These are phyloP conservation scores for Rhynchonycteris naso DNA, from an alignment of 2,797 vertebrate species.

Conservation along the genomic window DNA sequence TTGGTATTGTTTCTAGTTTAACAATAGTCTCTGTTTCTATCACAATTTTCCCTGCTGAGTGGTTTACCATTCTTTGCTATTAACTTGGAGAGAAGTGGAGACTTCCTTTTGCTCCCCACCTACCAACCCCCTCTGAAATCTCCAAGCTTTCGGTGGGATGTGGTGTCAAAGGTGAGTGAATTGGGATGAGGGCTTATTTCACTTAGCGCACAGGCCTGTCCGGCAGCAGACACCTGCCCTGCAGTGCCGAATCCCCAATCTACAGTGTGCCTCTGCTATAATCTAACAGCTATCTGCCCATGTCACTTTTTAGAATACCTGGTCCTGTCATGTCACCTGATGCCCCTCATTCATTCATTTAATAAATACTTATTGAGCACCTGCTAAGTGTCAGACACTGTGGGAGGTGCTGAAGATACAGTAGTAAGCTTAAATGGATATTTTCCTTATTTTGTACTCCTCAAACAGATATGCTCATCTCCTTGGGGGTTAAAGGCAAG, in stretches of 20 bases:
- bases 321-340: background rate
- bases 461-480: background rate
- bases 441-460: background rate
- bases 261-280: background rate
- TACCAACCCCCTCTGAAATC: background rate
- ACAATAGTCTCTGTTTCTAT: background rate
- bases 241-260: background rate
- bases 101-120: background rate
- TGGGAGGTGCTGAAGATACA: background rate
- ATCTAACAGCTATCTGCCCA: background rate
- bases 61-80: background rate
- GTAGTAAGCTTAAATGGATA: background rate
- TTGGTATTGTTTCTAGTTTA: slow-evolving; percentile 3
- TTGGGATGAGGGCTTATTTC: background rate
- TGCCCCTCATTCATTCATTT: background rate
- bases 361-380: background rate
- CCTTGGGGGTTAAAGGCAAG: background rate
- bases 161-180: background rate
- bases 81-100: background rate
- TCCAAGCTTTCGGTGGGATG: background rate
- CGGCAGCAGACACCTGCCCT: background rate
- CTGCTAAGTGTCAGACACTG: background rate
- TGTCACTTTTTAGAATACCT: background rate
- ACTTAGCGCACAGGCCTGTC: background rate
- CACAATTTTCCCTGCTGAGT: background rate